Evolutionary conservation across 2,797 vertebrate genomes (phyloP).

Genomic region (Linurgus olivaceus): DNA sequence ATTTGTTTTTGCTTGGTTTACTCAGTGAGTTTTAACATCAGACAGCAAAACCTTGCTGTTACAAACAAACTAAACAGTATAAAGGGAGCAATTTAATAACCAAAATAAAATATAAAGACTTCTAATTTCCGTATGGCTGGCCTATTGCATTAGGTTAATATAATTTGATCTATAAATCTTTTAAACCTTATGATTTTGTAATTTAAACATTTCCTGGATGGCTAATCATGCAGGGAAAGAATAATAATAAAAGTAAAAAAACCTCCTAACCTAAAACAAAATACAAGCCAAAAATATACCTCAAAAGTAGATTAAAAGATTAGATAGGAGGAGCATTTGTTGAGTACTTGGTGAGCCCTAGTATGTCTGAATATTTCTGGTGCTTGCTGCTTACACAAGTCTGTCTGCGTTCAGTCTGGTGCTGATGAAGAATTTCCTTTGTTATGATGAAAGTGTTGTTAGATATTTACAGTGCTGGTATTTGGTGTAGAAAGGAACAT

Average conservation of each 20-base stretch:
- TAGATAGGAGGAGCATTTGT: conserved; percentile 8
- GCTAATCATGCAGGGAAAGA: conserved; percentile 78
- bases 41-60: conserved; percentile 64
- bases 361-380: conserved; percentile 40
- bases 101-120: conserved; percentile 75
- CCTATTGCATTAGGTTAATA: conserved; percentile 79
- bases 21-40: conserved; percentile 69
- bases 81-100: conserved; percentile 75
- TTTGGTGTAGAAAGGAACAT: conserved; percentile 38
- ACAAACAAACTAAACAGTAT: conserved; percentile 71
- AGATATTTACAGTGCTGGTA: conserved; percentile 31
- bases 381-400: conserved; percentile 55
- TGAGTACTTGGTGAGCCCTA: not conserved
- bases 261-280: conserved; percentile 15
- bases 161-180: conserved; percentile 81
- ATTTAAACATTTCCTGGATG: conserved; percentile 84
- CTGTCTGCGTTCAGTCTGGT: conserved; percentile 47
- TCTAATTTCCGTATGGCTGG: conserved; percentile 78
- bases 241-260: conserved; percentile 47
- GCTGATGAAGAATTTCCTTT: conserved; percentile 69
- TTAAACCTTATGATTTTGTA: conserved; percentile 79
- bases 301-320: conserved; percentile 62
- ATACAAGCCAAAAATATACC: conserved; percentile 62
- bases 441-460: conserved; percentile 60
- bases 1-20: conserved; percentile 79